Percentiles rank a stretch among this genome's conserved stretches.
phyloP scores from a whole-genome alignment of 2,113 vertebrate species.

The Menura novaehollandiae region DNA sequence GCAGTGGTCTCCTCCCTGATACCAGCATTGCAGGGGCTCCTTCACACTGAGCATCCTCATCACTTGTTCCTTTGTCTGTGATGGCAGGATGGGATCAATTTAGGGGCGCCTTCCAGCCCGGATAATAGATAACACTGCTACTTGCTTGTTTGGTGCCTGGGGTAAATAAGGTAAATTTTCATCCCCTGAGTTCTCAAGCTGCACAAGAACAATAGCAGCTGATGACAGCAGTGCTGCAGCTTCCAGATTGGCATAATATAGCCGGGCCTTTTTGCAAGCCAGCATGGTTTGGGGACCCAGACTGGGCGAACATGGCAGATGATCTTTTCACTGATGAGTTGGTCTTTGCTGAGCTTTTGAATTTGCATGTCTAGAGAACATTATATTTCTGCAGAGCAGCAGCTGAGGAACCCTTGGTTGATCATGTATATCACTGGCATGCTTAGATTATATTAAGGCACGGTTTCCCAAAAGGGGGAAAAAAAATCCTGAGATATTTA shows the following conservation, averaged over 20 bases:
- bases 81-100: not conserved
- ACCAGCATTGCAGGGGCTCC: not conserved
- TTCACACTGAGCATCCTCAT: not conserved
- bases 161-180: conserved; percentile 41
- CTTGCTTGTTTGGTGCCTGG: conserved; percentile 26
- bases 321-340: not conserved
- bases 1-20: not conserved
- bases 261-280: not conserved
- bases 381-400: not conserved
- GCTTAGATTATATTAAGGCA: not conserved
- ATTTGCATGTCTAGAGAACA: not conserved
- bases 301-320: not conserved
- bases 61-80: not conserved
- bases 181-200: conserved; percentile 2
- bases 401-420: not conserved
- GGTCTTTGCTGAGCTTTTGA: not conserved
- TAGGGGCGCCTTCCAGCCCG: not conserved
- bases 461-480: fast-evolving
- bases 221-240: not conserved
- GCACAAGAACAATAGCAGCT: conserved; percentile 16
- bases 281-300: not conserved
- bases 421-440: not conserved
- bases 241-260: not conserved
- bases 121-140: not conserved
- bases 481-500: not conserved